These are phyloP conservation scores for Chrysochloris asiatica DNA, from an alignment of 2,113 vertebrate genomes.

Conservation along the genomic window DNA sequence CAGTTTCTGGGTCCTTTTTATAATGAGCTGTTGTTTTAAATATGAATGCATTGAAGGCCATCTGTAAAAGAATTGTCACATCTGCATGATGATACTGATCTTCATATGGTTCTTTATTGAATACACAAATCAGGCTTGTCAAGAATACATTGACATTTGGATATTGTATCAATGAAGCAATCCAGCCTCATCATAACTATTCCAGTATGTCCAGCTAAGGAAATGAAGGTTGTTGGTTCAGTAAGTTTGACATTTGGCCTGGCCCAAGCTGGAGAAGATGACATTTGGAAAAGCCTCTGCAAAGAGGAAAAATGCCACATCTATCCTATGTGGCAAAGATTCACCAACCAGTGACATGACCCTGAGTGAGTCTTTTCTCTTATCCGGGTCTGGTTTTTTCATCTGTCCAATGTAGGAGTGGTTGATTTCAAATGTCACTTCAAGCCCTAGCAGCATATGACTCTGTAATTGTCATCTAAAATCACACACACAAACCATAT, in stretches of 20 bases:
- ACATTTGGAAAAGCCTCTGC: background rate
- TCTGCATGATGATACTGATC: background rate
- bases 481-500: no score
- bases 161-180: background rate
- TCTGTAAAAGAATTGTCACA: background rate
- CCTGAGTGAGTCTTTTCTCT: background rate
- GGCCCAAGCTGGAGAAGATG: background rate
- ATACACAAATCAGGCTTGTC: conserved; percentile 39
- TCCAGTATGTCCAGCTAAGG: background rate
- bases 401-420: background rate
- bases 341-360: background rate
- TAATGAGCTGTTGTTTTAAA: conserved; percentile 4
- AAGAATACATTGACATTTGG: background rate
- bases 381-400: background rate
- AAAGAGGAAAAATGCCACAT: background rate
- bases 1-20: background rate
- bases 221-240: background rate
- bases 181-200: background rate
- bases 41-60: conserved; percentile 14
- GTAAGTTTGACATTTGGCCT: background rate
- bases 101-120: conserved; percentile 27
- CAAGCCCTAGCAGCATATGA: background rate
- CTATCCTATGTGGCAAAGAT: background rate
- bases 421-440: background rate
- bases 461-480: background rate